phyloP scores from a whole-genome alignment of 37 sponge, comb jelly and placozoan species.

The Aphrocallistes beatrix region DNA sequence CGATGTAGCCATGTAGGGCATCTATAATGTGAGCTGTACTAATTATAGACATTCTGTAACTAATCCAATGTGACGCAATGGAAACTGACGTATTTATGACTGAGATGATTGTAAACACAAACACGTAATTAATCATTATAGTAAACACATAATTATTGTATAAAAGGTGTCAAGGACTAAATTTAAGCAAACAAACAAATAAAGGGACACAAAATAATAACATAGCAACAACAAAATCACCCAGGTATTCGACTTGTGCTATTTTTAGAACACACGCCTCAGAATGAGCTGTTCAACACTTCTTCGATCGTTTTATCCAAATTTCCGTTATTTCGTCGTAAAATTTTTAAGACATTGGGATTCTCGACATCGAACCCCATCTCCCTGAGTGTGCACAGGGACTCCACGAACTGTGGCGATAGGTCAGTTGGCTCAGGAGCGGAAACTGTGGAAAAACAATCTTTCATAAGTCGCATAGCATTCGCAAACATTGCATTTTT shows the following conservation, averaged over 20 bases:
- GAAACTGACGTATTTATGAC: no score
- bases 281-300: neutral
- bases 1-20: no score
- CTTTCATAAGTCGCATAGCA: neutral
- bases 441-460: neutral
- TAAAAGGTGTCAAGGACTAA: no score
- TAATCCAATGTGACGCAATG: no score
- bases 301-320: neutral
- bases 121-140: no score
- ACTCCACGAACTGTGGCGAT: slow-evolving; percentile 6
- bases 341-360: neutral
- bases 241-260: neutral
- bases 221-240: neutral
- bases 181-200: no score
- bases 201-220: neutral
- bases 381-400: neutral
- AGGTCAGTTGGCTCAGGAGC: neutral
- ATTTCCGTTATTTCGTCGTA: neutral
- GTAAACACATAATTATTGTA: no score
- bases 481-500: neutral
- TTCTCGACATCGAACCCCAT: slow-evolving; percentile 8
- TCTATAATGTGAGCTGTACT: no score
- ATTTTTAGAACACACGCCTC: neutral
- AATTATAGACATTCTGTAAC: no score
- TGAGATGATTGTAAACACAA: no score